Conservation (phyloP, 2,113 vertebrate genomes). For the Misgurnus anguillicaudatus region DNA sequence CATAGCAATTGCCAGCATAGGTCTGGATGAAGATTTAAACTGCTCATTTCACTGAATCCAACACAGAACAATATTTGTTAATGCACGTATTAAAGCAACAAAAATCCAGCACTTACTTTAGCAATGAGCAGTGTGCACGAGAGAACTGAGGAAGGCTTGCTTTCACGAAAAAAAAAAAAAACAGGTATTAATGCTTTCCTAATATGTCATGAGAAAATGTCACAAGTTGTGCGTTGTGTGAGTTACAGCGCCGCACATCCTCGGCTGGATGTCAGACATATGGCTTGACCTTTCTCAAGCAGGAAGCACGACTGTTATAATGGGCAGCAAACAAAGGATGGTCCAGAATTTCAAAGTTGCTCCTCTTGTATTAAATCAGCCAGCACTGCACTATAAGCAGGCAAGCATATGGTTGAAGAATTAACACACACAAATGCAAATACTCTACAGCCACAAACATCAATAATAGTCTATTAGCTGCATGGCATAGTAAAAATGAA, state of each 20-base stretch:
- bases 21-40: slow-evolving; percentile 24
- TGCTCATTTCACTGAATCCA: slow-evolving; percentile 32
- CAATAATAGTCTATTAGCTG: not conserved
- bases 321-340: slow-evolving; percentile 5
- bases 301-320: not conserved
- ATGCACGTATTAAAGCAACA: slow-evolving; percentile 8
- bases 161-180: not conserved
- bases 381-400: not conserved
- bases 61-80: not conserved
- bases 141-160: not conserved
- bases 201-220: slow-evolving; percentile 3
- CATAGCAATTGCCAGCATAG: slow-evolving; percentile 26
- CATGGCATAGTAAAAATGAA: not conserved
- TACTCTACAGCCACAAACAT: not conserved
- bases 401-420: not conserved
- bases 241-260: not conserved
- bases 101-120: not conserved
- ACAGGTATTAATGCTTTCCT: not conserved
- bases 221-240: not conserved
- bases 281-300: slow-evolving; percentile 18
- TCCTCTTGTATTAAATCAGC: not conserved
- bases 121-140: not conserved
- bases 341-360: not conserved
- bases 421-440: not conserved
- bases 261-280: slow-evolving; percentile 11